Conservation (phyloP, 2,113 vertebrate species). For the Hippocampus mohnikei region DNA sequence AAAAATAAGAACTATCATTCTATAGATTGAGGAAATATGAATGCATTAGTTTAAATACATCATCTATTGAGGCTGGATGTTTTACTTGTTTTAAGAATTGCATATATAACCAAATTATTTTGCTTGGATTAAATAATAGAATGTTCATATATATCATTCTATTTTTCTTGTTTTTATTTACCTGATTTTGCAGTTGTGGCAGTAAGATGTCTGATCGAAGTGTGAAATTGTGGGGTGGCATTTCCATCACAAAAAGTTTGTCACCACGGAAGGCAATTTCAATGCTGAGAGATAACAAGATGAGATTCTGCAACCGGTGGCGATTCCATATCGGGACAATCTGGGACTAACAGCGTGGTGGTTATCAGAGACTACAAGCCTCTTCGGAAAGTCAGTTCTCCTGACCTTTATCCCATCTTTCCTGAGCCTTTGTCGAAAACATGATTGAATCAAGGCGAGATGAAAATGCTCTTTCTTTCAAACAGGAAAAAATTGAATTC, state of each 20-base stretch:
- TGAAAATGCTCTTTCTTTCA: neutral
- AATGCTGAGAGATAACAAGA: neutral
- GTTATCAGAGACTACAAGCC: neutral
- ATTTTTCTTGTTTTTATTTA: neutral
- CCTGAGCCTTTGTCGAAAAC: neutral
- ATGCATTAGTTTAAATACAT: no score
- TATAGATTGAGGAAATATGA: neutral
- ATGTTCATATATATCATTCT: neutral
- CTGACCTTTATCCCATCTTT: neutral
- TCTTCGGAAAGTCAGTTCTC: neutral
- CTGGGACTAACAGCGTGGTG: neutral
- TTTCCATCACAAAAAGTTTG: neutral
- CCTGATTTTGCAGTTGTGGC: neutral
- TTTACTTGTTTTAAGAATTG: neutral
- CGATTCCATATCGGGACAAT: neutral
- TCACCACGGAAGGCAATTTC: neutral
- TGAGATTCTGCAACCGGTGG: neutral
- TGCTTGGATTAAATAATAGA: neutral
- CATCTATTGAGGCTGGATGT: neutral
- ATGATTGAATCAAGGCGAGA: neutral
- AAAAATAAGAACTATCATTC: neutral
- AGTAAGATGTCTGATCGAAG: neutral
- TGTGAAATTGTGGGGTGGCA: neutral
- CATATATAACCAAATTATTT: neutral
- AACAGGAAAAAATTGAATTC: neutral